These are phyloP conservation scores for Campoletis raptor DNA, from an alignment of 2,888 invertebrate species.

Conservation along the genomic window DNA sequence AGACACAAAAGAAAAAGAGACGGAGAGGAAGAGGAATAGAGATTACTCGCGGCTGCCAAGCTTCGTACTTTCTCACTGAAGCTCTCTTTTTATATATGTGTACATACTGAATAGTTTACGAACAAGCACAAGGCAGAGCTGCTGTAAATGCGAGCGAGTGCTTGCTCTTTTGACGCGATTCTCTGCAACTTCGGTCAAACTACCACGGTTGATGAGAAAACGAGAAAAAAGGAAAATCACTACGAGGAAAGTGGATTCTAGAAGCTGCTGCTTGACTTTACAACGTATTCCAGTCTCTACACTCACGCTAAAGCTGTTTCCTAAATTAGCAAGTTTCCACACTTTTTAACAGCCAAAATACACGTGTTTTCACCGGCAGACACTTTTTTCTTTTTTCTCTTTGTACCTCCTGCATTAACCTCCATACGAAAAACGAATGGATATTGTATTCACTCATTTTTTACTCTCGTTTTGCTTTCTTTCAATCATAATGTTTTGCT, in stretches of 20 bases:
- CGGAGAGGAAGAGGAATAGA: slow-evolving; percentile 15
- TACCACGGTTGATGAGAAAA: slow-evolving; percentile 44
- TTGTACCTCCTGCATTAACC: not conserved
- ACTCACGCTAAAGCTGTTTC: not conserved
- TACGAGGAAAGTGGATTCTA: slow-evolving; percentile 6
- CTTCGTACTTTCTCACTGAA: slow-evolving; percentile 24
- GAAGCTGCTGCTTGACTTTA: slow-evolving; percentile 21
- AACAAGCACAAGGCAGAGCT: slow-evolving; percentile 17
- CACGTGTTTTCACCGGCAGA: not conserved
- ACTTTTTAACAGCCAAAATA: slow-evolving; percentile 5
- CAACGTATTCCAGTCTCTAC: slow-evolving; percentile 16
- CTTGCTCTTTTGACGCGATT: slow-evolving; percentile 35
- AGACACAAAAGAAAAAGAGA: not conserved
- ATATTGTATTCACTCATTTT: not conserved
- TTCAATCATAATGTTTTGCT: not conserved
- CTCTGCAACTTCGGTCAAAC: slow-evolving; percentile 8
- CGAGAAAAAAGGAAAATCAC: slow-evolving; percentile 36
- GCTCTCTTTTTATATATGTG: slow-evolving; percentile 5
- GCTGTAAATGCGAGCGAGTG: slow-evolving; percentile 4
- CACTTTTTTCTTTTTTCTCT: not conserved
- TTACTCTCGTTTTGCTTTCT: not conserved
- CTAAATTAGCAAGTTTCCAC: slow-evolving; percentile 13
- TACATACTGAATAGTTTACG: slow-evolving; percentile 19
- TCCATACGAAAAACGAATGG: not conserved
- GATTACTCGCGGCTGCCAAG: slow-evolving; percentile 1